phyloP scores from a whole-genome alignment of 2,113 vertebrate species.

The Verasper variegatus region DNA sequence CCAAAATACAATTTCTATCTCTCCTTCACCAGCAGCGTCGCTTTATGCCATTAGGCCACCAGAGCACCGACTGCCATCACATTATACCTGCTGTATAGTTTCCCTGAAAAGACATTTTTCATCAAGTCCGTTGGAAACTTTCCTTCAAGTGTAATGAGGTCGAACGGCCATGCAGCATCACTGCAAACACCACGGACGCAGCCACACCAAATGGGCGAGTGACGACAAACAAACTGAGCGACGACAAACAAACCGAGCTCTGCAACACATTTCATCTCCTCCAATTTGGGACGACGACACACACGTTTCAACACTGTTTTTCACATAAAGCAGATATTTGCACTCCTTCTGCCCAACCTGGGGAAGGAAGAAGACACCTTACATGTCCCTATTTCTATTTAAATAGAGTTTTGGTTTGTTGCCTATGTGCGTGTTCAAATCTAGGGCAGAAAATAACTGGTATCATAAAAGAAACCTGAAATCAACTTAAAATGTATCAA shows the following conservation, averaged over 20 bases:
- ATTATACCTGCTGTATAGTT: not conserved
- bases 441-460: not conserved
- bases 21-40: too few species aligned
- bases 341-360: not conserved
- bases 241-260: constrained; percentile 47
- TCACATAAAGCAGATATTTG: constrained; percentile 9
- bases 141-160: constrained; percentile 70
- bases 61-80: not conserved
- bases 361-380: not conserved
- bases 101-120: constrained; percentile 49
- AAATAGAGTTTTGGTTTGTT: not conserved
- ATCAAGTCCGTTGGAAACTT: constrained; percentile 55
- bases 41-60: too few species aligned
- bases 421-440: not conserved
- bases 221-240: constrained; percentile 48
- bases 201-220: constrained; percentile 33
- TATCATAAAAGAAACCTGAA: too few species aligned
- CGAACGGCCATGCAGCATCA: constrained; percentile 54
- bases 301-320: constrained; percentile 68
- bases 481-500: too few species aligned
- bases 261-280: constrained; percentile 32
- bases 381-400: not conserved
- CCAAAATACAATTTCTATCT: too few species aligned
- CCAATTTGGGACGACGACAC: constrained; percentile 27
- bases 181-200: constrained; percentile 3